Evolutionary conservation across 2,797 vertebrate species (phyloP).

Genomic region (Eremophila alpestris): DNA sequence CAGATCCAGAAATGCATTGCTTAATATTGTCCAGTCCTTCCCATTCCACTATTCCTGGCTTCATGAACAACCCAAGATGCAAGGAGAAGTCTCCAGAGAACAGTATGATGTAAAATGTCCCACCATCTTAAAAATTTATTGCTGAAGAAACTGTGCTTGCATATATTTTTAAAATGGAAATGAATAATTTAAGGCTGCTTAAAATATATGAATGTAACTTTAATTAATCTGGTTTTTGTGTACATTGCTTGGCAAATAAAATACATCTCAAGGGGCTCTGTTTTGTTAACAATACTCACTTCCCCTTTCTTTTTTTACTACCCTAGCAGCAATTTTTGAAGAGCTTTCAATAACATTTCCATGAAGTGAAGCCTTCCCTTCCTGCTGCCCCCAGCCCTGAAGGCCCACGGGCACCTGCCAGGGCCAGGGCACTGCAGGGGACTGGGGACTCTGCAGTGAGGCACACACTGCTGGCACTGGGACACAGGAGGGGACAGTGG

Average conservation of each 20-base stretch:
- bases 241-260: conserved; percentile 52
- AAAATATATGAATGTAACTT: conserved; percentile 54
- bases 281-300: background rate
- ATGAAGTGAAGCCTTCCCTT: background rate
- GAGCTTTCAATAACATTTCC: background rate
- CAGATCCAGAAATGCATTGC: background rate
- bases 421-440: background rate
- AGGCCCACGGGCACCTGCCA: too few species aligned
- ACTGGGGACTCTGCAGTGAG: background rate
- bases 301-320: background rate
- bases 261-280: background rate
- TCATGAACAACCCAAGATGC: background rate
- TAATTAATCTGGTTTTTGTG: conserved; percentile 36
- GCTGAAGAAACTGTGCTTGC: conserved; percentile 20
- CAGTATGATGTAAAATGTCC: conserved; percentile 9
- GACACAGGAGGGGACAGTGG: background rate
- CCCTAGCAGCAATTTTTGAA: background rate
- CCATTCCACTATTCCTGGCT: background rate
- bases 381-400: background rate
- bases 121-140: conserved; percentile 58
- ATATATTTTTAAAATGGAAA: conserved; percentile 49
- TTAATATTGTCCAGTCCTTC: background rate
- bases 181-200: conserved; percentile 65
- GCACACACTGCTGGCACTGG: background rate
- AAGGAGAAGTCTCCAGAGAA: background rate